Evolutionary conservation across 2,888 invertebrate genomes (phyloP), one percentile per base, ranked within the genome.

Genomic region (Sinodicranocentrus sp.): DNA sequence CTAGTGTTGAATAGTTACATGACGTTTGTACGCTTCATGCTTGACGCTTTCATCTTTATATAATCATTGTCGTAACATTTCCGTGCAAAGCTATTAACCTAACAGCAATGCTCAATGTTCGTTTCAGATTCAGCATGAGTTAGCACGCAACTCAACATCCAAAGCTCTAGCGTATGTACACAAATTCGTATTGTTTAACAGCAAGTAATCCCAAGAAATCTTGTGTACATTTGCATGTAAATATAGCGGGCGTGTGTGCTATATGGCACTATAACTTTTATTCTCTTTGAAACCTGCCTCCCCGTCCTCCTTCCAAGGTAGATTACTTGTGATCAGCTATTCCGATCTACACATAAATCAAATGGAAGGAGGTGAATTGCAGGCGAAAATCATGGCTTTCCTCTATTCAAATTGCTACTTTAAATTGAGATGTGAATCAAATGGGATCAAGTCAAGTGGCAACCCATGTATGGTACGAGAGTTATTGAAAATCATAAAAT

Each of bases 1-100:
- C 39, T 28, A 44, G 0, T 23, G 15, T 6, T 52, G 28, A 1
- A 48, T 17, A 52, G n/a, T 6, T 52, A 44, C 25, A 59, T n/a
- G 39, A 8, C 13, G 39, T 39, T 8, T 39, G 39, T n/a, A 21
- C 26, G 25, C 19, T 39, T 75, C 54, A 25, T 67, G 57, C 54
- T 76, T 67, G 21, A 67, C 43, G 77, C 77, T 77, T 68, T 68
- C 70, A 71, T 71, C 52, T 71, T 78, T 71, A 59, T 70, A 67
- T 61, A 78, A 70, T 71, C 78, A 71, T 71, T 78, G 48, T 57
- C 52, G 78, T 78, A 78, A 71, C 78, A 71, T 70, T 78, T 78
- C 78, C 78, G 70, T 78, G 71, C 63, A 71, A 78, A 61, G 78
- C 78, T 78, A 78, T 78, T 78, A 78, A 39, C 63, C 52, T 70